These are phyloP conservation scores for Hyppa rectilinea DNA, from an alignment of 2,888 invertebrate species.

Conservation along the genomic window DNA sequence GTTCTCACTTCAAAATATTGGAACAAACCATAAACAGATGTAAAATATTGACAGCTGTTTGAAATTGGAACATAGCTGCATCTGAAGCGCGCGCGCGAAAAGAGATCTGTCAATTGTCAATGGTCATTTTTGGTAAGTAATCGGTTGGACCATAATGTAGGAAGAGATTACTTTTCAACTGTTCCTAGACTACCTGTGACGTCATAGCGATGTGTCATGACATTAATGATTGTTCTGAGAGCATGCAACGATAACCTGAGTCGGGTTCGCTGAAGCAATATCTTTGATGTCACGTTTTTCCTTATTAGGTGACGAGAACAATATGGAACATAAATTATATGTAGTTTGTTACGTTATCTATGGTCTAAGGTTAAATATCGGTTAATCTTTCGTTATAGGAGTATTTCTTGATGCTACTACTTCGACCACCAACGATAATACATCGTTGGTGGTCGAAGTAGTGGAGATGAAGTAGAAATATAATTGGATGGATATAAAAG, in stretches of 20 bases:
- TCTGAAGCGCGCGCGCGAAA: not conserved
- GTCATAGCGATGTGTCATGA: conserved; percentile 33
- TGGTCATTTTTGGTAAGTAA: not conserved
- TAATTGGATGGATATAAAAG: no score
- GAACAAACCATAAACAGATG: not conserved
- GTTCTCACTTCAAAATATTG: conserved; percentile 3
- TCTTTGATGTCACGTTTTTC: conserved; percentile 13
- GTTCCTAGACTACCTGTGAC: conserved; percentile 20
- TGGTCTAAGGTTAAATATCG: not conserved
- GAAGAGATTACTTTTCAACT: not conserved
- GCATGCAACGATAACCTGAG: conserved; percentile 20
- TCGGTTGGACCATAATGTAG: not conserved
- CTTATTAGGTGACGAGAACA: conserved; percentile 14
- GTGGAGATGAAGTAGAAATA: not conserved
- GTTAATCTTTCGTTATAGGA: conserved; percentile 1
- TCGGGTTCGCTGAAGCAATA: conserved; percentile 21
- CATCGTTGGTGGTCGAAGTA: not conserved
- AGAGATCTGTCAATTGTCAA: not conserved
- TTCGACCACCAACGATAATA: no score
- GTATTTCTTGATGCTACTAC: not conserved
- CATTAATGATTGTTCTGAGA: conserved; percentile 14
- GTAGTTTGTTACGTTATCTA: conserved; percentile 7
- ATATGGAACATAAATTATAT: not conserved
- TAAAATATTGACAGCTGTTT: conserved; percentile 8
- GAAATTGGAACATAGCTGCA: conserved; percentile 18